phyloP scores from a whole-genome alignment of 2,113 vertebrate species.

The Notiomystis cincta region DNA sequence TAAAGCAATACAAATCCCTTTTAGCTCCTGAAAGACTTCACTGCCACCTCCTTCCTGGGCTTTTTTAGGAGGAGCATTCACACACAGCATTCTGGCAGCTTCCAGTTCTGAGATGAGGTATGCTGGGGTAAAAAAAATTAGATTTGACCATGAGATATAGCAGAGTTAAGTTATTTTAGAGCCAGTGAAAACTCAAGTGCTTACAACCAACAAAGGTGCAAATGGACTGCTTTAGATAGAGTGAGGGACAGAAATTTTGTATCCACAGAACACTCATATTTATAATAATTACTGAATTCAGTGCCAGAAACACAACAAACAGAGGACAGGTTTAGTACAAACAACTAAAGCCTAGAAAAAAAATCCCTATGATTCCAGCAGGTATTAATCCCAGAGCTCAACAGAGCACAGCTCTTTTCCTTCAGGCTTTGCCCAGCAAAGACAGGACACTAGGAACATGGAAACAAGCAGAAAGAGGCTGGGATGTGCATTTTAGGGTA shows the following conservation, averaged over 20 bases:
- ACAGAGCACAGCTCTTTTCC: not conserved
- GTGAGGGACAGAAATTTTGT: not conserved
- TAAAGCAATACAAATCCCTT: conserved; percentile 93
- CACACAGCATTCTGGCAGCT: conserved; percentile 90
- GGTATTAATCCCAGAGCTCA: not conserved
- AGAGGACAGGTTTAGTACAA: not conserved
- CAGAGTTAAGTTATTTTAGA: conserved; percentile 39
- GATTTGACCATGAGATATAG: conserved; percentile 65
- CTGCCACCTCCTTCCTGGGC: conserved; percentile 84
- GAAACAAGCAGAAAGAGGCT: not conserved
- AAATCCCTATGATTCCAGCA: not conserved
- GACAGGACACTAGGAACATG: not conserved
- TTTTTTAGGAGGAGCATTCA: conserved; percentile 86
- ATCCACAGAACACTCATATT: not conserved
- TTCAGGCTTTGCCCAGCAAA: conserved; percentile 8
- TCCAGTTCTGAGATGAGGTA: conserved; percentile 98
- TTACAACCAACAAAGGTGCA: not conserved
- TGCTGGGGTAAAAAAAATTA: conserved; percentile 76
- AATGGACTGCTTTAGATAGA: not conserved
- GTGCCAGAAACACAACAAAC: not conserved
- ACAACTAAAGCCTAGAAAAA: not conserved
- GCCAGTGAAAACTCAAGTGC: not conserved
- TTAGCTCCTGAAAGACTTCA: conserved; percentile 91
- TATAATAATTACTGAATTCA: not conserved
- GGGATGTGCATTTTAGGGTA: not conserved